Base-by-base conservation (phyloP, 1,140 invertebrate species). In the Pantala flavescens region DNA sequence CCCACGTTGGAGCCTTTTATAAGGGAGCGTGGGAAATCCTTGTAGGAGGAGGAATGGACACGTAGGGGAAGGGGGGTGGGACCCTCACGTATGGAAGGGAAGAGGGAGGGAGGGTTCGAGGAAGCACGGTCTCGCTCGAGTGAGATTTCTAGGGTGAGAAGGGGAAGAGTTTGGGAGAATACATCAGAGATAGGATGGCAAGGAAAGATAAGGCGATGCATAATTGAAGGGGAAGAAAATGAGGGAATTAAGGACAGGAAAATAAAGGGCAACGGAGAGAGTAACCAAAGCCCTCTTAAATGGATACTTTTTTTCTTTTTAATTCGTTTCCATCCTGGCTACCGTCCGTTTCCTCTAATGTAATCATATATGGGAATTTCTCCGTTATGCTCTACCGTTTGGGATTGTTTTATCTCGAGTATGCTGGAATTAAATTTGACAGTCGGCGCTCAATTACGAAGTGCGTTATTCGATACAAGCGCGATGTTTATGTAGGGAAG, bases 161-260 rank as follows among this genome's bases (percentile, higher is more conserved):
- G 49, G 49, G 49, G 49, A 7, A 21, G 49, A 21, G 49, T 19
- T 21, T 63, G 49, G 49, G 49, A 63, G 49, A 63, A 63, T 63
- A 63, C n/a, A 21, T 63, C 49, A 16, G n/a, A 63, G 49, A 63
- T 21, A 21, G 49, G 49, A 63, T 63, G 14, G 49, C 1, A 36
- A 63, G 49, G 49, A 12, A 12, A 63, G 49, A 63, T 63, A 63
- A 63, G 49, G 49, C 16, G 16, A 16, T 63, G 49, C 49, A 63
- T 63, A 63, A 63, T 63, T 63, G 49, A 14, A 63, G 49, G 49
- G 49, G n/a, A 49, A 63, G 49, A 63, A 63, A 63, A 63, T 16
- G 49, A 63, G 16, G 49, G 12, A 63, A 63, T 36, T 19, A 63
- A 21, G 49, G 49, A 63, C n/a, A 63, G 14, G 49, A 63, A 63